A percentile compares a stretch with the other conserved stretches of the same genome.
phyloP scores from a whole-genome alignment of 2,888 invertebrate species.

The Chrysodeixis includens region DNA sequence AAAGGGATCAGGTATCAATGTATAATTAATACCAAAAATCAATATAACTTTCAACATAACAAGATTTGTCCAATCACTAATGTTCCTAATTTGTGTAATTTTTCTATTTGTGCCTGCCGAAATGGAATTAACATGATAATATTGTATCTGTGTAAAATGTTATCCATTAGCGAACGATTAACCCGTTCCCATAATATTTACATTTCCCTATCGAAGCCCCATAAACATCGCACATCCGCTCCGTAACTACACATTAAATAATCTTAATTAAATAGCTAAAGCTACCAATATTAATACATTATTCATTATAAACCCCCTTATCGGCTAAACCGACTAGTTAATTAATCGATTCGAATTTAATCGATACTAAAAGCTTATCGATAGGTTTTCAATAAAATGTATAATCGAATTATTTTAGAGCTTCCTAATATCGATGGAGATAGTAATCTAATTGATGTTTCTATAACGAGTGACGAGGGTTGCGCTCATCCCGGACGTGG shows the following conservation, averaged over 20 bases:
- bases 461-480: constrained; percentile 41
- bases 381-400: constrained; percentile 40
- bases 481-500: constrained; percentile 16
- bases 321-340: constrained; percentile 7
- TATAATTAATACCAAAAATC: no score
- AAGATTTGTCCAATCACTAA: not conserved
- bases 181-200: constrained; percentile 5
- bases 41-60: not conserved
- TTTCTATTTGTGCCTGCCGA: not conserved
- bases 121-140: not conserved
- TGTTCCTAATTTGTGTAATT: not conserved
- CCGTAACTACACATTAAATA: constrained; percentile 7
- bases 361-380: constrained; percentile 34
- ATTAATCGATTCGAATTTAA: constrained; percentile 28
- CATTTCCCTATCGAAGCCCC: constrained; percentile 1
- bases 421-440: constrained; percentile 43
- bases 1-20: no score
- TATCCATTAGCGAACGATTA: not conserved
- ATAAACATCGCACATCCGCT: constrained; percentile 10
- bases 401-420: constrained; percentile 32
- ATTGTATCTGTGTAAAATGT: not conserved
- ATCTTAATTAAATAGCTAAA: constrained; percentile 14
- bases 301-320: constrained; percentile 16
- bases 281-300: constrained; percentile 6
- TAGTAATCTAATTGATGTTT: constrained; percentile 50